Base-by-base conservation (phyloP, 2,797 vertebrate species). In the Phaenicophaeus curvirostris region DNA sequence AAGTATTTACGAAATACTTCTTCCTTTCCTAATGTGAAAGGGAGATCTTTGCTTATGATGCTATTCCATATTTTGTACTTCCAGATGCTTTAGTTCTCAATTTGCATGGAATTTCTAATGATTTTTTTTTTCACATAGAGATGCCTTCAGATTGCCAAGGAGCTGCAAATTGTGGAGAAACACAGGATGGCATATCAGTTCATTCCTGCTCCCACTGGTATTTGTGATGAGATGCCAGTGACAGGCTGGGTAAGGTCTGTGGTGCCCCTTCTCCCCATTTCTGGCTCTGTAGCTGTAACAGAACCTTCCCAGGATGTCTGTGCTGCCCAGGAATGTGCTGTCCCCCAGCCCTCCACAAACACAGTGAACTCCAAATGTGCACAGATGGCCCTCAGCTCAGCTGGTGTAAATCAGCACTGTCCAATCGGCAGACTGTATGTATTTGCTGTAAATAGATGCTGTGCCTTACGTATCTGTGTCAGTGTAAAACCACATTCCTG, bases 211-310 rank as follows among this genome's bases (percentile, higher is more conserved):
- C 57, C 42, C 85, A 58, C 53, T 77, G 15, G 10, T 69, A 27
- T 67, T 15, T 87, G 13, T 77, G 75, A 80, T 42, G 57, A 66
- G 65, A 66, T 27, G 33, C 8, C 37, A 75, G 3, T 37, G 72
- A 81, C 48, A 80, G 80, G 59, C 53, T 51, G 41, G 27, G 50
- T 80, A 62, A 87, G 44, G 65, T 92, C 84, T 94, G 73, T 53
- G 53, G 46, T 79, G 30, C 19, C 46, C 69, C 85, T 95, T 69
- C 39, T 20, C 23, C 58, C 35, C 71, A 51, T 89, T 84, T 71
- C 55, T 89, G 87, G 76, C 50, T 8, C 41, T 80, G 85, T 61
- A 55, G 21, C 41, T 89, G 2, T 16, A 41, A 83, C 28, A 59
- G 82, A 93, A 51, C 28, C 28, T 48, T 68, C 58, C 13, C 31